Conservation (phyloP, 2,888 invertebrate species). For the Chloroclysta siterata region DNA sequence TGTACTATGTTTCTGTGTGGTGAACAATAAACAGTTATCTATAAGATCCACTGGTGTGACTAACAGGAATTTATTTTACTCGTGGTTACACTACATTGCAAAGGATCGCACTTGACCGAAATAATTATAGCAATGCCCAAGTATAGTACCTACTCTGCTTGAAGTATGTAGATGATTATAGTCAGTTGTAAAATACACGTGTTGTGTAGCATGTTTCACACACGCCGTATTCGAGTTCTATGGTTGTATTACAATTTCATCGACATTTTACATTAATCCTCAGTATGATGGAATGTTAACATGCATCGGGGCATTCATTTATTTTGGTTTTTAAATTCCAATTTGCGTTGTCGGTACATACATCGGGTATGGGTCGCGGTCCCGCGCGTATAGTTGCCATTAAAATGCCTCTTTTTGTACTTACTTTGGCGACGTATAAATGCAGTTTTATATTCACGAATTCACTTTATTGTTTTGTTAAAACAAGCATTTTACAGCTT, state of each 20-base stretch:
- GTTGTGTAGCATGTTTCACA: conserved; percentile 12
- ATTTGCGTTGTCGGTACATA: conserved; percentile 47
- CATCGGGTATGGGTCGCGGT: conserved; percentile 34
- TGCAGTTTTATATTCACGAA: conserved; percentile 63
- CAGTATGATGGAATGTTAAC: conserved; percentile 18
- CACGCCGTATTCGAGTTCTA: conserved; percentile 4
- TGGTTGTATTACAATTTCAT: conserved; percentile 20
- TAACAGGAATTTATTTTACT: too few species aligned
- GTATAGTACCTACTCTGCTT: too few species aligned
- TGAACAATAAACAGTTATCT: too few species aligned
- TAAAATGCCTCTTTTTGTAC: conserved; percentile 61
- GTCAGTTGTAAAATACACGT: conserved; percentile 11
- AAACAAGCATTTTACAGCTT: conserved; percentile 53
- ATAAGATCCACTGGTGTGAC: too few species aligned
- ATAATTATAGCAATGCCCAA: too few species aligned
- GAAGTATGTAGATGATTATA: neutral
- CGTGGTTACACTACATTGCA: too few species aligned
- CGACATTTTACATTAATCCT: conserved; percentile 19
- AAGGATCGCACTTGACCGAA: too few species aligned
- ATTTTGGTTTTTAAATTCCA: conserved; percentile 45
- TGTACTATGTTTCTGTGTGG: too few species aligned
- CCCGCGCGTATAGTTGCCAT: conserved; percentile 56
- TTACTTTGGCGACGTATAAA: conserved; percentile 58
- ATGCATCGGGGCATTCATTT: conserved; percentile 16
- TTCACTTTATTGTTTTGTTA: conserved; percentile 58